phyloP scores from a whole-genome alignment of 2,797 vertebrate genomes.

The Coranthus polyacanthus region DNA sequence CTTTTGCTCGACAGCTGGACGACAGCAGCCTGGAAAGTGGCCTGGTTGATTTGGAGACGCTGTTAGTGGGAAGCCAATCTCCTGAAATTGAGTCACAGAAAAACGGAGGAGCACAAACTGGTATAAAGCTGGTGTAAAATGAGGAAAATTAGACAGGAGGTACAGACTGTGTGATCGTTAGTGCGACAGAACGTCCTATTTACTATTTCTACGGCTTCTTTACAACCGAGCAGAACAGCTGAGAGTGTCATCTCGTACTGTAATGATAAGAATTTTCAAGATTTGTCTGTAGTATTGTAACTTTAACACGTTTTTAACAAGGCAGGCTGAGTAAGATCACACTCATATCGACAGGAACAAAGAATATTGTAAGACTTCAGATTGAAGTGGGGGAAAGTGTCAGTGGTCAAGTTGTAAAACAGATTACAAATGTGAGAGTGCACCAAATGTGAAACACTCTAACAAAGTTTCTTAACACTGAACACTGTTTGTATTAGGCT shows the following conservation, averaged over 20 bases:
- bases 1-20: constrained; percentile 2
- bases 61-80: constrained; percentile 8
- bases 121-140: constrained; percentile 11
- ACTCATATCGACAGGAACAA: constrained; percentile 22
- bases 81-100: constrained; percentile 16
- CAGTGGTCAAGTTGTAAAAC: constrained; percentile 6
- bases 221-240: neutral
- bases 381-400: neutral
- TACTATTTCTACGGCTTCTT: neutral
- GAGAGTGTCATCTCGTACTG: constrained; percentile 33
- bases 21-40: constrained; percentile 14
- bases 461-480: too few species aligned
- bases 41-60: constrained; percentile 22
- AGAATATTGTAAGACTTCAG: neutral
- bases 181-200: constrained; percentile 21
- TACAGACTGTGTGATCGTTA: neutral
- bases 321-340: constrained; percentile 16
- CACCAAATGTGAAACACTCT: neutral
- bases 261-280: constrained; percentile 9
- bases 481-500: too few species aligned
- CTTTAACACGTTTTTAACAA: constrained; percentile 23
- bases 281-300: constrained; percentile 13
- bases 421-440: neutral
- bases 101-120: constrained; percentile 7
- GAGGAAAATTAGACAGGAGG: neutral